Evolutionary conservation across 2,888 invertebrate genomes (phyloP).

Genomic region (Pogonocherus hispidulus): DNA sequence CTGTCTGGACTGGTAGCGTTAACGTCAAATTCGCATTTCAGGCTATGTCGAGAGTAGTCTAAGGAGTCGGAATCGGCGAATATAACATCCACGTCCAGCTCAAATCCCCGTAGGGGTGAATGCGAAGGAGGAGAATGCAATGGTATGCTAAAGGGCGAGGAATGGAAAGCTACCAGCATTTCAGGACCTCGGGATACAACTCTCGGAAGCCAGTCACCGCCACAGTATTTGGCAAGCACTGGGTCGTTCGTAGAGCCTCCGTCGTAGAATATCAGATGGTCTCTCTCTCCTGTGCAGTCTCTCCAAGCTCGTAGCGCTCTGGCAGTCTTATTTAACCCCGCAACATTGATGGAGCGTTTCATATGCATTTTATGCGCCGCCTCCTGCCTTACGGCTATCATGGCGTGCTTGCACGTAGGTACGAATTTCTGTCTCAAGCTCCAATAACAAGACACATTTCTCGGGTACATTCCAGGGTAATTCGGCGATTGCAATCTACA

Average conservation of each 20-base stretch:
- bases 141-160: slow-evolving; percentile 87
- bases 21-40: slow-evolving; percentile 81
- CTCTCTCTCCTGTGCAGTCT: slow-evolving; percentile 86
- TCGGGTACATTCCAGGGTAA: slow-evolving; percentile 89
- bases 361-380: slow-evolving; percentile 81
- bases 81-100: slow-evolving; percentile 88
- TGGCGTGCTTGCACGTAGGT: slow-evolving; percentile 91
- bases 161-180: slow-evolving; percentile 90
- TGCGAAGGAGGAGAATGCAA: slow-evolving; percentile 76
- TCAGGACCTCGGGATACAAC: slow-evolving; percentile 83
- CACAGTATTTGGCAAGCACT: slow-evolving; percentile 88
- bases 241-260: slow-evolving; percentile 87
- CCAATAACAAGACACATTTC: slow-evolving; percentile 94
- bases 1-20: slow-evolving; percentile 80
- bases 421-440: slow-evolving; percentile 87
- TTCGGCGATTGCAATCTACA: slow-evolving; percentile 92
- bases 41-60: slow-evolving; percentile 79
- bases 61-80: slow-evolving; percentile 90
- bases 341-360: slow-evolving; percentile 77
- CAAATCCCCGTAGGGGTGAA: slow-evolving; percentile 83
- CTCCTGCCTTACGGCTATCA: slow-evolving; percentile 88
- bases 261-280: slow-evolving; percentile 89
- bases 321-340: slow-evolving; percentile 78
- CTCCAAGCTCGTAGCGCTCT: slow-evolving; percentile 84
- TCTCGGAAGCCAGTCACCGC: slow-evolving; percentile 87